These are phyloP conservation scores for Camponotus pennsylvanicus DNA, from an alignment of 1,140 invertebrate genomes.

Conservation along the genomic window DNA sequence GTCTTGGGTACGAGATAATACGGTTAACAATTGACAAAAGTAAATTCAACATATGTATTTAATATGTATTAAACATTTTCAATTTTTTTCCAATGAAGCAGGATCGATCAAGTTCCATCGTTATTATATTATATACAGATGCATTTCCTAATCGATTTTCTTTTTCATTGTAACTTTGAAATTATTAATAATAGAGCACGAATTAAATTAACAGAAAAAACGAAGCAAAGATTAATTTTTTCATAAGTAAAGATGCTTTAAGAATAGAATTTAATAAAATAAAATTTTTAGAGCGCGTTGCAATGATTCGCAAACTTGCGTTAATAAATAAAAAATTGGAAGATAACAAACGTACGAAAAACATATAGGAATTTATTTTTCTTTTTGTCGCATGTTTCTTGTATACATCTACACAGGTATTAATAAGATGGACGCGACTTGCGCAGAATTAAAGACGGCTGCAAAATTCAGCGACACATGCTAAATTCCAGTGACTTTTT, in stretches of 20 bases:
- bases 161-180: background rate
- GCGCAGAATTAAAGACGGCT: background rate
- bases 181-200: background rate
- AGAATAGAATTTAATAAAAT: background rate
- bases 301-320: background rate
- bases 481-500: conserved; percentile 16
- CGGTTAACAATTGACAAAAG: background rate
- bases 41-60: background rate
- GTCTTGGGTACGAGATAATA: background rate
- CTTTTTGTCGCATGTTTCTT: background rate
- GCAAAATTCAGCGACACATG: background rate
- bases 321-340: background rate
- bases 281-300: background rate
- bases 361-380: background rate
- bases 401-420: background rate
- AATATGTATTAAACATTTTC: background rate
- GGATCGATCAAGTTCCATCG: background rate
- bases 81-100: background rate
- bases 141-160: background rate
- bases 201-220: background rate
- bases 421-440: background rate
- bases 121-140: background rate
- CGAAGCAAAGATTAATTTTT: background rate
- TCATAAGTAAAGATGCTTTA: background rate
- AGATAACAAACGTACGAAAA: background rate